These are phyloP conservation scores for Lacerta viridis DNA, from an alignment of 2,797 vertebrate genomes.

Conservation along the genomic window DNA sequence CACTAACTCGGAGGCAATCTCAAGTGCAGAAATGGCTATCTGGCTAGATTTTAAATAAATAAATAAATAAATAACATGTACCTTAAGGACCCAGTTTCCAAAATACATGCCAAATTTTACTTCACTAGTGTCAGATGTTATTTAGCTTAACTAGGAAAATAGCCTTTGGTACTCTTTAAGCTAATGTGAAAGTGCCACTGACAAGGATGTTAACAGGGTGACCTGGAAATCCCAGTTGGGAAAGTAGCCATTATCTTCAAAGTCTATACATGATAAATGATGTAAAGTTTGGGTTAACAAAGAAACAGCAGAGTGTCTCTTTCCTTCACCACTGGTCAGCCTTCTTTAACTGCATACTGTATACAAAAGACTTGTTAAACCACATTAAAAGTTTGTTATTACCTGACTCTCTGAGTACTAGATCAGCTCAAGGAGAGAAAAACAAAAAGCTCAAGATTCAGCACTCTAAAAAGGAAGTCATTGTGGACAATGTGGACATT, in stretches of 20 bases:
- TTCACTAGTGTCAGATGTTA: neutral
- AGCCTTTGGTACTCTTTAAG: neutral
- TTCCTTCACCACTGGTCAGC: neutral
- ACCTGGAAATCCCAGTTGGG: neutral
- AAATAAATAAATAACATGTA: too few relatives aligned
- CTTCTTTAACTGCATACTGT: neutral
- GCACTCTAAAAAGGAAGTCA: neutral
- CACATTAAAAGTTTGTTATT: neutral
- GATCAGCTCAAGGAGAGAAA: neutral
- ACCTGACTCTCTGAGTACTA: neutral
- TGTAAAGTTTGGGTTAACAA: neutral
- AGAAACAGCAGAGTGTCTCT: neutral
- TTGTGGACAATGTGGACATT: too few relatives aligned
- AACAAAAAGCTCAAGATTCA: too few relatives aligned
- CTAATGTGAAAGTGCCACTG: neutral
- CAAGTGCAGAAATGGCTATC: neutral
- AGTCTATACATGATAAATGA: neutral
- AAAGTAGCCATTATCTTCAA: neutral
- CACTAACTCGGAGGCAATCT: neutral
- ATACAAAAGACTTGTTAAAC: neutral
- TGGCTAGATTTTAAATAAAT: neutral
- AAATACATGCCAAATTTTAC: neutral
- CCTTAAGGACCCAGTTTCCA: neutral
- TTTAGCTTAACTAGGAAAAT: neutral
- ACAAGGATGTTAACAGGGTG: neutral